Base-by-base conservation (phyloP, 2,113 vertebrate genomes). In the Reinhardtius hippoglossoides region DNA sequence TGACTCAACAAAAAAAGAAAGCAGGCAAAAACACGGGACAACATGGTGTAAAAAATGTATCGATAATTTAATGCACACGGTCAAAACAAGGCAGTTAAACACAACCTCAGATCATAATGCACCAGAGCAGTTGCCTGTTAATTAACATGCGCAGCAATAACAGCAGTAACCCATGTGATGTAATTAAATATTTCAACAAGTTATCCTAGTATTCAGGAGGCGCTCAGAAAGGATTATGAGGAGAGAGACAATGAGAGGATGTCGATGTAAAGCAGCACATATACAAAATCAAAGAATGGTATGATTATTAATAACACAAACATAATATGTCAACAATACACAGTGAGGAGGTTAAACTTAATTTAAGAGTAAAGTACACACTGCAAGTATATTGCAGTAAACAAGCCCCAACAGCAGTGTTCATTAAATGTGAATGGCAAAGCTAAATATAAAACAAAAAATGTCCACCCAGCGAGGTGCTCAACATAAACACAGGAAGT, bases 401-500 rank as follows among this genome's bases (percentile, higher is more conserved):
- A 81, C 10, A 54, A 61, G 13, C 31, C 40, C 61, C 27, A 52
- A 73, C 9, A 40, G 57, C n/a, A 57, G 26, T 8, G 50, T 15
- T 20, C n/a, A 61, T 1, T 12, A 10, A 20, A 67, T 42, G 50
- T 46, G 40, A 73, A 76, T 20, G n/a, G 70, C 26, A 20, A 58
- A 76, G 26, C 48, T 65, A 72, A 77, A 77, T 57, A 81, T 27
- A 63, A 20, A 61, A n/a, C 54, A 48, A 42, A 42, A 42, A 42
- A 42, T 13, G 10, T 13, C 40, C 10, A 44, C 13, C 7, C 59
- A 59, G 58, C 21, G 13, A 73, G 37, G 62, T 50, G 76, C 23
- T 74, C 23, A 37, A 67, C 37, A 59, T 26, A 70, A 79, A 86
- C 59, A 82, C 60, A 83, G 59, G 55, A 83, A 68, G 78, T 50